These are phyloP conservation scores for Echinometra lucunter DNA, from an alignment of 53 echinoderm and acorn worm genomes.

Conservation along the genomic window DNA sequence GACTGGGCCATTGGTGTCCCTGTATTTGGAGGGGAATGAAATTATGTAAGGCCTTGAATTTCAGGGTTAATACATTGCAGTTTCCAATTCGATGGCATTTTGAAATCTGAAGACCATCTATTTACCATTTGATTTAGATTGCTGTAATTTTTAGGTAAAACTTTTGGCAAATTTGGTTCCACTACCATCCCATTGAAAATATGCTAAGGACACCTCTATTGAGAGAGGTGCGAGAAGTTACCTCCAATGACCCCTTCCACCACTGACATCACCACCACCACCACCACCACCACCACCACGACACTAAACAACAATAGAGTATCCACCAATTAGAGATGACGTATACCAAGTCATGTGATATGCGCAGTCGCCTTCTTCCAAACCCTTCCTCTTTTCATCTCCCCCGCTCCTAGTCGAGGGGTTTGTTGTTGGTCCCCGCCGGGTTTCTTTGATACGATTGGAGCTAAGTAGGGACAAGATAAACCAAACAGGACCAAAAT, in stretches of 20 bases:
- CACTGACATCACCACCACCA: constrained; percentile 43
- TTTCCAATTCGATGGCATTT: background rate
- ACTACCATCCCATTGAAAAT: background rate
- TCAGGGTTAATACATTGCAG: background rate
- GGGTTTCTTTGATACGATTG: constrained; percentile 67
- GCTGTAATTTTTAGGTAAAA: too few species aligned
- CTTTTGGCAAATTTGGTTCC: background rate
- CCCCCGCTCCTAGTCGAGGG: constrained; percentile 9
- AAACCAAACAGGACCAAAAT: constrained; percentile 15
- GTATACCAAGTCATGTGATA: constrained; percentile 64
- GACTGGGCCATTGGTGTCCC: too few species aligned
- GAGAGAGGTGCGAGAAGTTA: constrained; percentile 19
- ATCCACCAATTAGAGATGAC: constrained; percentile 59
- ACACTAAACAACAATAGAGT: constrained; percentile 31
- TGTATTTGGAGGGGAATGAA: background rate
- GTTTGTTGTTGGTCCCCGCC: constrained; percentile 62
- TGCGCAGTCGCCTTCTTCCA: constrained; percentile 14
- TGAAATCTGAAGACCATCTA: background rate
- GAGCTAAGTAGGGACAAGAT: constrained; percentile 63
- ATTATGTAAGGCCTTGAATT: background rate
- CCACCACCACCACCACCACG: constrained; percentile 42
- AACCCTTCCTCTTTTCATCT: constrained; percentile 46
- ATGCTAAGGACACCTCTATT: background rate
- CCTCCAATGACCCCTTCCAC: constrained; percentile 40
- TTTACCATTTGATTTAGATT: background rate